Conservation (phyloP, 2,113 vertebrate genomes). For the Nothocercus nigrocapillus region DNA sequence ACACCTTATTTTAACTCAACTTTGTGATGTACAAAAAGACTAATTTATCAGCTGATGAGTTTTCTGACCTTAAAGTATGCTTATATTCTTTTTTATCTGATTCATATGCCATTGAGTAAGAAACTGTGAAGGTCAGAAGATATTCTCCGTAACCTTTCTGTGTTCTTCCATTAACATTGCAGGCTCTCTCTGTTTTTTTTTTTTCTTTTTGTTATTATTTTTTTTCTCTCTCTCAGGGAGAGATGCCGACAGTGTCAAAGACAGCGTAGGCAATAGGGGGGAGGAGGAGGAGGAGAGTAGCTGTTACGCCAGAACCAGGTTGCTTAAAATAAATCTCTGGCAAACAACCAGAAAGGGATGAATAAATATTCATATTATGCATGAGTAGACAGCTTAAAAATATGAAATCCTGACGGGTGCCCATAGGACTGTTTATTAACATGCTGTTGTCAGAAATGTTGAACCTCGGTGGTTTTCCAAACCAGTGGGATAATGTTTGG, state of each 20-base stretch:
- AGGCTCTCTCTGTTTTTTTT: background rate
- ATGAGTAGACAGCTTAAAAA: constrained; percentile 52
- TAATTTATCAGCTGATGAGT: constrained; percentile 37
- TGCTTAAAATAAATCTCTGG: constrained; percentile 56
- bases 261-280: background rate
- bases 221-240: constrained; percentile 1
- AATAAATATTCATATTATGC: constrained; percentile 67
- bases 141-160: constrained; percentile 17
- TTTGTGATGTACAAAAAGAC: constrained; percentile 52
- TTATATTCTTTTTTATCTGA: constrained; percentile 38
- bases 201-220: background rate
- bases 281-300: background rate
- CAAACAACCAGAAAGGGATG: constrained; percentile 14
- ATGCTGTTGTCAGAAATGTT: constrained; percentile 39
- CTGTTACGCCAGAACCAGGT: background rate
- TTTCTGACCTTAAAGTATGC: constrained; percentile 55
- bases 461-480: constrained; percentile 30
- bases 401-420: constrained; percentile 37
- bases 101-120: constrained; percentile 37
- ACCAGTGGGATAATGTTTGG: background rate
- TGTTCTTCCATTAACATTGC: constrained; percentile 48
- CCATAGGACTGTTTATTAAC: constrained; percentile 50
- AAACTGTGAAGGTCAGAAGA: constrained; percentile 55
- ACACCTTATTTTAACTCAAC: constrained; percentile 46
- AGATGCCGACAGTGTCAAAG: constrained; percentile 6